These are phyloP conservation scores for Caenorhabditis zanzibari DNA, from an alignment of 2,888 invertebrate species.

Conservation along the genomic window DNA sequence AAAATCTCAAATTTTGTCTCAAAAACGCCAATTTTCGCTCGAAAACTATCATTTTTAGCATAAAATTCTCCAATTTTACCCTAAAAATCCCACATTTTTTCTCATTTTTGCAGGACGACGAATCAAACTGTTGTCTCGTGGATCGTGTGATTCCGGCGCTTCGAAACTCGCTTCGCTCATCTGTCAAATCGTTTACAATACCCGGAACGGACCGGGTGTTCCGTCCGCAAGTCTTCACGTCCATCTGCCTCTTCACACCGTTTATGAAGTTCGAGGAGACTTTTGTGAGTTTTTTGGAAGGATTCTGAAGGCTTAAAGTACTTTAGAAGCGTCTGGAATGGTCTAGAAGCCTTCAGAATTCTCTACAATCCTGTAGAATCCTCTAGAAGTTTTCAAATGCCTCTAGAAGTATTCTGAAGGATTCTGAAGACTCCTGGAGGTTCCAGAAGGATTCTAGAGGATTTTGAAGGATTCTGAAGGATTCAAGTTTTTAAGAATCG, in stretches of 20 bases:
- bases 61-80: background rate
- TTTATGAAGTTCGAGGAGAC: slow-evolving; percentile 88
- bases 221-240: slow-evolving; percentile 88
- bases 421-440: no score
- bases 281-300: slow-evolving; percentile 87
- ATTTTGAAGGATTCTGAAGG: no score
- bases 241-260: slow-evolving; percentile 90
- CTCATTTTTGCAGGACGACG: slow-evolving; percentile 83
- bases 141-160: slow-evolving; percentile 84
- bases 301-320: no score
- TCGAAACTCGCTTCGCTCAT: slow-evolving; percentile 83
- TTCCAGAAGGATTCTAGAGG: no score
- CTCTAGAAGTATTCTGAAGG: no score
- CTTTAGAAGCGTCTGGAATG: no score
- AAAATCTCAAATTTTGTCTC: background rate
- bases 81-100: background rate
- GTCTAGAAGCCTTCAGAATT: no score
- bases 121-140: slow-evolving; percentile 83
- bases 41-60: background rate
- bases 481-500: no score
- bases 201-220: slow-evolving; percentile 87
- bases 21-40: background rate
- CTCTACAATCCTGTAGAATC: no score
- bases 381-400: no score
- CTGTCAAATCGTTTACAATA: slow-evolving; percentile 86